Conservation (phyloP, 2,113 vertebrate genomes). For the Phocoena sinus region DNA sequence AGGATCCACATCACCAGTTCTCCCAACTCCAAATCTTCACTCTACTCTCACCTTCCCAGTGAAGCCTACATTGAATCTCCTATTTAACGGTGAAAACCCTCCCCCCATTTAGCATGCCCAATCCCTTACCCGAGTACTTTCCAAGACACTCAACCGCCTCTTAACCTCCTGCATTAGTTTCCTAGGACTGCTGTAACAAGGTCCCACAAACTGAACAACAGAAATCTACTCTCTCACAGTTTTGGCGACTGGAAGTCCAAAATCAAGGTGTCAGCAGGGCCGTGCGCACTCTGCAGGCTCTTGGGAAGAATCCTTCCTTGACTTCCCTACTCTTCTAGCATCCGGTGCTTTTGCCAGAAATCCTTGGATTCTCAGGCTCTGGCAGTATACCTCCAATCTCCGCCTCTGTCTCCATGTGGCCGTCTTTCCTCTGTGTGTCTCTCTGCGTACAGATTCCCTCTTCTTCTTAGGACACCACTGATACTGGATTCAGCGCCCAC, state of each 20-base stretch:
- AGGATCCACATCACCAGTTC: not conserved
- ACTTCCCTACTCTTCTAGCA: too few relatives aligned
- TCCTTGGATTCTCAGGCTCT: not conserved
- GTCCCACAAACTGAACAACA: too few relatives aligned
- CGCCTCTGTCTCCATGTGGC: not conserved
- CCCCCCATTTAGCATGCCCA: not conserved
- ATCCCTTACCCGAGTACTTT: not conserved
- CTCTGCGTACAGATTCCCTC: not conserved
- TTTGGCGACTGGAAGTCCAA: too few relatives aligned
- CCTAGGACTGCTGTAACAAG: too few relatives aligned
- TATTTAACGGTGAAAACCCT: not conserved
- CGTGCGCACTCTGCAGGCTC: not conserved
- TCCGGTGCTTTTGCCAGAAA: not conserved
- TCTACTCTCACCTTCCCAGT: not conserved
- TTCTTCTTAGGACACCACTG: not conserved
- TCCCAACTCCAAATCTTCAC: not conserved
- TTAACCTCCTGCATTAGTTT: too few relatives aligned
- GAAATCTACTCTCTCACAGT: too few relatives aligned
- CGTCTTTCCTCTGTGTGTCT: not conserved
- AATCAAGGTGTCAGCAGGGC: too few relatives aligned
- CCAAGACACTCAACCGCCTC: not conserved
- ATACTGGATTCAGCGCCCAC: not conserved
- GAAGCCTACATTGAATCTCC: not conserved
- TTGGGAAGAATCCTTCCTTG: not conserved
- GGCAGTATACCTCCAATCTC: rapidly evolving